Conservation (phyloP, 1,140 invertebrate genomes). For the Eriocheir sinensis region DNA sequence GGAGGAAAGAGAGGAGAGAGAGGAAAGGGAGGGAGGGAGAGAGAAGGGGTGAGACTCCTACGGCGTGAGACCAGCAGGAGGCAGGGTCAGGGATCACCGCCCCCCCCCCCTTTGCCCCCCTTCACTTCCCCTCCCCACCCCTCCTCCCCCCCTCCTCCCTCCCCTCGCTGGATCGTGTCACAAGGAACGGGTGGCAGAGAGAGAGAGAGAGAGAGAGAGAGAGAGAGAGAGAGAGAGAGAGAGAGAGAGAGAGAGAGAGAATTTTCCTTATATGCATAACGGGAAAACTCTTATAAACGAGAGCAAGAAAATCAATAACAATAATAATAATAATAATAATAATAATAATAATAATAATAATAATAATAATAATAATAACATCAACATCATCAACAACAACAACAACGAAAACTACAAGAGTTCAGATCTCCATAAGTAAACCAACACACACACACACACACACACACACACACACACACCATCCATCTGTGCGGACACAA, state of each 20-base stretch:
- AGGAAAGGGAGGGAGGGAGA: constrained; percentile 5
- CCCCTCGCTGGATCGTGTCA: constrained; percentile 1
- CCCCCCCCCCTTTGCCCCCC: background rate
- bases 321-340: too few relatives aligned
- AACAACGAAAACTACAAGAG: too few relatives aligned
- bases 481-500: background rate
- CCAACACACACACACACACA: background rate
- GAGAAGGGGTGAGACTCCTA: background rate
- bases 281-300: too few relatives aligned
- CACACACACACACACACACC: background rate
- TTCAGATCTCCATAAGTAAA: background rate
- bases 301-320: too few relatives aligned
- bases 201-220: constrained; percentile 32
- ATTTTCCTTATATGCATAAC: too few relatives aligned
- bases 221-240: constrained; percentile 40
- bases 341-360: too few relatives aligned
- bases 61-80: constrained; percentile 8
- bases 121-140: background rate
- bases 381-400: too few relatives aligned
- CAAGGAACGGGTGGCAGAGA: background rate
- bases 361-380: too few relatives aligned
- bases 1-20: background rate
- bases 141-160: background rate
- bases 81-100: constrained; percentile 18
- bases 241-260: constrained; percentile 30